Evolutionary conservation across 2,113 vertebrate species (phyloP), one percentile per base, ranked within the genome.

Genomic region (Nibea coibor): DNA sequence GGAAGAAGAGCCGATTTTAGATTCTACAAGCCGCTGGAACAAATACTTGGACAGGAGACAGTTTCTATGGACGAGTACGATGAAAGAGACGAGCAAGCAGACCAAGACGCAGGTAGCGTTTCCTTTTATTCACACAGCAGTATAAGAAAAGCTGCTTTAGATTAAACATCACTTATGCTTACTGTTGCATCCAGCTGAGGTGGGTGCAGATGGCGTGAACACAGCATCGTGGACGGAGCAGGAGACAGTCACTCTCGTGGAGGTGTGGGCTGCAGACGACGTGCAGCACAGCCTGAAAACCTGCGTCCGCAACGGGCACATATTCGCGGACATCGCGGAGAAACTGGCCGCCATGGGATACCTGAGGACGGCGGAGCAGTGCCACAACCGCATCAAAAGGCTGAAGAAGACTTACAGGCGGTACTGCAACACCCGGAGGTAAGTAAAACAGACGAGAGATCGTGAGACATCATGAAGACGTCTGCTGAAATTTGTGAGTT

Each of bases 391-490:
- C 2, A 91, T 94, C 65, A 93, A 91, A 19, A 62, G 84, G 72
- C 43, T 94, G 71, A 93, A 92, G 78, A 93, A 93, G 88, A 91
- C 87, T 0, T 94, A 93, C 78, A 77, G 92, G 42, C 90, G 89
- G 0, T 83, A 84, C 83, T 90, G 87, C 78, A 90, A 92, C 85
- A 93, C 20, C 31, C 82, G 73, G 67, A 91, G 89, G 93, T 93
- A 61, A 54, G 47, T 22, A 14, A 57, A 63, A 24, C 2, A 4
- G 0, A 1, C 4, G 0, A 14, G 28, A 17, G 1, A 4, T 45
- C 7, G 35, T 8, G 35, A 9, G 35, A 39, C 35, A 9, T 9
- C 35, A 9, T 39, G 35, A 39, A 39, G 8, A 9, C 35, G 9
- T 8, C 35, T 9, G 35, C 17, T 61, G 17, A 1, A 20, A 35